Base-by-base conservation (phyloP, 2,797 vertebrate species). In the Lemur catta region DNA sequence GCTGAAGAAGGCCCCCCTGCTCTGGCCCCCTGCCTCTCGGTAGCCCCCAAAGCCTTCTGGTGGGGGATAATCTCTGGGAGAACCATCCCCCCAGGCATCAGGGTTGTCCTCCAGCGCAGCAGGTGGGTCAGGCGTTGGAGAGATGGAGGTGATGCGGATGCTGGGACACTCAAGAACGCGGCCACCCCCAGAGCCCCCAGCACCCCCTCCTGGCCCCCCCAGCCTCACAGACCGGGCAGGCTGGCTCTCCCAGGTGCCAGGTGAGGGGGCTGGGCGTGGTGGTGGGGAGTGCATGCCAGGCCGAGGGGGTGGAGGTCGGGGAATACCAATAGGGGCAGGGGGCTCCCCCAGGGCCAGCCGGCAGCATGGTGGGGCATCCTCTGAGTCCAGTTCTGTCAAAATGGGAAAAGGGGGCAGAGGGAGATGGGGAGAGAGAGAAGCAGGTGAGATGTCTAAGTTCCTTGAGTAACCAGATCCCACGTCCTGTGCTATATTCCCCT, bases 101-200 rank as follows among this genome's bases (percentile, higher is more conserved):
- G 98, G 98, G 93, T 98, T 98, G 94, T 97, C 98, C 75, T 99
- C 98, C 50, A 97, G 87, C 0, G 93, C 38, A 71, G 97, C 72
- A 2, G 96, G 97, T 0, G 97, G 98, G 7, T 98, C 98, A 1
- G 97, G 98, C 8, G 99, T 99, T 3, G 99, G 99, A 7, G 99
- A 99, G 97, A 99, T 99, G 96, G 99, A 99, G 94, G 99, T 99
- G 95, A 99, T 99, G 98, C 99, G 99, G 97, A 99, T 99, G 97
- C 99, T 99, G 9, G 99, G 99, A 88, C 99, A 99, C 95, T 99
- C 99, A 8, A 99, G 98, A 75, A 99, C 99, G 38, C 99, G 98
- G 81, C 99, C 99, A 89, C 99, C 99, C 72, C 96, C 97, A 15
- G 96, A 4, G 98, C 99, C 59, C 99, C 98, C 24, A 97, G 96